Evolutionary conservation across 2,888 invertebrate species (phyloP).

Genomic region (Arenicola marina): DNA sequence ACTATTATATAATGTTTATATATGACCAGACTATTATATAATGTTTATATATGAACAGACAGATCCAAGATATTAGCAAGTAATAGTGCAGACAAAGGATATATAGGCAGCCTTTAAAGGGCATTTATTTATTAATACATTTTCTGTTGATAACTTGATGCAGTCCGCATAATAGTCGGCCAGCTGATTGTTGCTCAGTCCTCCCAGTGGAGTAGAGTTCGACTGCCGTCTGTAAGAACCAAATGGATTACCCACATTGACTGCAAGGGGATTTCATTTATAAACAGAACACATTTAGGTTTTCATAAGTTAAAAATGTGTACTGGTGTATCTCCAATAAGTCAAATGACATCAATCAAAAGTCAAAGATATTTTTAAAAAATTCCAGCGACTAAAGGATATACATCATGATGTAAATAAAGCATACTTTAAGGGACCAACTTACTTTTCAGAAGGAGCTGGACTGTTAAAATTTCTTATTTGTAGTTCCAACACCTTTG

Average conservation of each 20-base stretch:
- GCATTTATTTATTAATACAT: too few species aligned
- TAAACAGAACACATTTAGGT: not conserved
- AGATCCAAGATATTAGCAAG: too few species aligned
- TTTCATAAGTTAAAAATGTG: not conserved
- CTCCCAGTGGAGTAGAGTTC: constrained; percentile 62
- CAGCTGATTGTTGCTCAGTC: constrained; percentile 58
- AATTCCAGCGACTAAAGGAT: not conserved
- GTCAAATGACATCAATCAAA: too few species aligned
- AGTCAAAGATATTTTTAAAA: too few species aligned
- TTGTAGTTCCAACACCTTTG: constrained; percentile 50
- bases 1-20: too few species aligned
- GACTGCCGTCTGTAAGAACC: not conserved
- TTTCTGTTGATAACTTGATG: constrained; percentile 78
- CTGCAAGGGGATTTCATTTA: too few species aligned
- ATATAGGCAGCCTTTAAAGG: too few species aligned
- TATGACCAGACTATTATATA: too few species aligned
- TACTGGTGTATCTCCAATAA: not conserved
- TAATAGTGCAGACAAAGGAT: too few species aligned
- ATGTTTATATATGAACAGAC: too few species aligned
- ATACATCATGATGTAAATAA: not conserved
- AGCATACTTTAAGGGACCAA: not conserved
- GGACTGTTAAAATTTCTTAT: constrained; percentile 46
- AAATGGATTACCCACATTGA: not conserved
- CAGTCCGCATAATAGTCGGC: constrained; percentile 75
- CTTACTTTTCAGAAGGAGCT: constrained; percentile 35